A percentile compares a stretch with the other conserved stretches of the same genome.
Conservation (phyloP, 1,140 invertebrate species). For the Epicauta chinensis region DNA sequence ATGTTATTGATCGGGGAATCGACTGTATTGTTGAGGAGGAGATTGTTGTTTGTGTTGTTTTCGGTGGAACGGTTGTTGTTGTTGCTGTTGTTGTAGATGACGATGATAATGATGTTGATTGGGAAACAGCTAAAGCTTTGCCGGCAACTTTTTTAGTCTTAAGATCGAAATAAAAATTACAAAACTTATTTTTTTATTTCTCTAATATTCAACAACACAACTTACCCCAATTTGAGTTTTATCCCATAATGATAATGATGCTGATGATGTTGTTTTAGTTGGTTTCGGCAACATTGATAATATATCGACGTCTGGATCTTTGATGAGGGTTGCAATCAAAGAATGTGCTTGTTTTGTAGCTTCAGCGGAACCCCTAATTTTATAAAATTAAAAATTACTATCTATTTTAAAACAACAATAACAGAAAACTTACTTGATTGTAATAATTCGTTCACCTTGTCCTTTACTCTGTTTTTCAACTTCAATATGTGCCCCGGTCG, state of each 20-base stretch:
- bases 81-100: conserved; percentile 10
- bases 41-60: conserved; percentile 16
- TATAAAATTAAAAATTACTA: conserved; percentile 5
- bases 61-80: conserved; percentile 25
- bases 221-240: conserved; percentile 46
- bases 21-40: conserved; percentile 11
- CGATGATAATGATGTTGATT: conserved; percentile 14
- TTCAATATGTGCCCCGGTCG: conserved; percentile 94
- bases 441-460: conserved; percentile 88
- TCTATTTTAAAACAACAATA: conserved; percentile 4
- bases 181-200: conserved; percentile 1
- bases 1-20: conserved; percentile 24
- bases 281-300: conserved; percentile 71
- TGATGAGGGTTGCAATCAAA: conserved; percentile 79
- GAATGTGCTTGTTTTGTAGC: conserved; percentile 84
- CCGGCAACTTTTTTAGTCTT: conserved; percentile 38
- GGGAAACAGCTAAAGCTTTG: conserved; percentile 27
- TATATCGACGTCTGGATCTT: conserved; percentile 90
- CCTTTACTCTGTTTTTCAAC: conserved; percentile 95
- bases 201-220: conserved; percentile 10
- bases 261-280: conserved; percentile 47
- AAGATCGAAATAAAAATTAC: conserved; percentile 1
- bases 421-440: conserved; percentile 70
- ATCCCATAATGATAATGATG: conserved; percentile 50
- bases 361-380: conserved; percentile 73